These are phyloP conservation scores for Sminthurides aquaticus DNA, from an alignment of 2,888 invertebrate genomes.

Conservation along the genomic window DNA sequence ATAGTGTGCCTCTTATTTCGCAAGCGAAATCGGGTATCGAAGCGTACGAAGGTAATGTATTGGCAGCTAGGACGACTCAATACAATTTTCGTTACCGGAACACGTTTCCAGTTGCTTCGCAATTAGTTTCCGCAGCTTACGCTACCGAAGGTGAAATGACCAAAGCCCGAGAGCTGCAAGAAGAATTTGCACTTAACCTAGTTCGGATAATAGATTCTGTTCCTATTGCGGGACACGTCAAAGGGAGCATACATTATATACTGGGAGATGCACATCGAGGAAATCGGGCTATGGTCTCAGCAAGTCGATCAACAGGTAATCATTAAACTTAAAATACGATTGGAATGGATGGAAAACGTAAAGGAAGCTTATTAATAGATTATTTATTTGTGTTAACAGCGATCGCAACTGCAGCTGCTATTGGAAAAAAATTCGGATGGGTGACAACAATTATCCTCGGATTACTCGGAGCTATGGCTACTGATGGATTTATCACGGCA, in stretches of 20 bases:
- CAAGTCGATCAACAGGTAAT: slow-evolving; percentile 24
- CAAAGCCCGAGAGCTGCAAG: slow-evolving; percentile 31
- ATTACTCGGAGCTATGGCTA: too few species aligned
- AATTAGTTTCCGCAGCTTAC: slow-evolving; percentile 30
- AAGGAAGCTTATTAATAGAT: too few species aligned
- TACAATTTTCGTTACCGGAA: slow-evolving; percentile 35
- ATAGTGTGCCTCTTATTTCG: background rate
- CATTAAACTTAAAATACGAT: too few species aligned
- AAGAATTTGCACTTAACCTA: slow-evolving; percentile 36
- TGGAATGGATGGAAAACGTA: too few species aligned
- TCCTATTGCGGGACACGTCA: slow-evolving; percentile 37
- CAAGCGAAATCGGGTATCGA: background rate
- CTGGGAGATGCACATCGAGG: slow-evolving; percentile 30
- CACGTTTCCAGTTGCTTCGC: slow-evolving; percentile 36
- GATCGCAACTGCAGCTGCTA: too few species aligned
- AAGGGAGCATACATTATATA: slow-evolving; percentile 34
- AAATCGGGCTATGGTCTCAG: slow-evolving; percentile 35
- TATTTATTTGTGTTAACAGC: too few species aligned
- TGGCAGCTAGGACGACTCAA: slow-evolving; percentile 23
- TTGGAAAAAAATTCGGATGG: too few species aligned
- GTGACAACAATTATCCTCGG: too few species aligned
- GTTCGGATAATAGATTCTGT: slow-evolving; percentile 18
- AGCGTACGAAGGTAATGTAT: background rate
- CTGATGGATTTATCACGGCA: too few species aligned
- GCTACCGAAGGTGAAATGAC: slow-evolving; percentile 34